phyloP scores from a whole-genome alignment of 2,113 vertebrate species.

The Varanus komodoensis region DNA sequence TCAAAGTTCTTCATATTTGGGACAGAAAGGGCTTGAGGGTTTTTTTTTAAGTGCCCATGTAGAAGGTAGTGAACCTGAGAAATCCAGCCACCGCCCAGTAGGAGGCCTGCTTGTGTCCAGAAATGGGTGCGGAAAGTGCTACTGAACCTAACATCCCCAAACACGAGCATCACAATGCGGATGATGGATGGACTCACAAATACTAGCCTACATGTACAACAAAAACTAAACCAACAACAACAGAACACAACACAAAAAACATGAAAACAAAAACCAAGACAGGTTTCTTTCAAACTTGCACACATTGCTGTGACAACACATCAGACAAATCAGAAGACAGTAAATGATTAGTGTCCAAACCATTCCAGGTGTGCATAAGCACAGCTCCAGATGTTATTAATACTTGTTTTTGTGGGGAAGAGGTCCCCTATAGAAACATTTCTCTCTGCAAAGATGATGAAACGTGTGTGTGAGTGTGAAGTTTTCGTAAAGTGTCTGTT shows the following conservation, averaged over 20 bases:
- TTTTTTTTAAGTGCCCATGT: no score
- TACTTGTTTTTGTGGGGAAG: neutral
- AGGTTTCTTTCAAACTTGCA: conserved; percentile 14
- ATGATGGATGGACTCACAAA: neutral
- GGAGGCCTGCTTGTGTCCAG: neutral
- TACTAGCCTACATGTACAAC: neutral
- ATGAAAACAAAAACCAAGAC: conserved; percentile 20
- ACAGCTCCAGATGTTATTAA: neutral
- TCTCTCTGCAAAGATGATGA: neutral
- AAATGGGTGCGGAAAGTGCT: neutral
- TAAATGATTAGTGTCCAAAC: conserved; percentile 24
- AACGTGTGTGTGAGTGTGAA: no score
- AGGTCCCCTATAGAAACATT: no score
- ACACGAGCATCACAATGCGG: neutral
- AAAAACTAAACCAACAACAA: neutral
- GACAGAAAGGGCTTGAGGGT: no score
- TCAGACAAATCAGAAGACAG: conserved; percentile 18
- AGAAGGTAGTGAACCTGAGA: no score
- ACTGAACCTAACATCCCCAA: neutral
- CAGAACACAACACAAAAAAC: no score
- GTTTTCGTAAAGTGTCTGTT: neutral
- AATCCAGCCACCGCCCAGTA: neutral
- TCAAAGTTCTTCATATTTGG: no score
- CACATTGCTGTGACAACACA: conserved; percentile 16
- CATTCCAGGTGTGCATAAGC: conserved; percentile 7